These are phyloP conservation scores for Aplocera efformata DNA, from an alignment of 2,888 invertebrate genomes.

Conservation along the genomic window DNA sequence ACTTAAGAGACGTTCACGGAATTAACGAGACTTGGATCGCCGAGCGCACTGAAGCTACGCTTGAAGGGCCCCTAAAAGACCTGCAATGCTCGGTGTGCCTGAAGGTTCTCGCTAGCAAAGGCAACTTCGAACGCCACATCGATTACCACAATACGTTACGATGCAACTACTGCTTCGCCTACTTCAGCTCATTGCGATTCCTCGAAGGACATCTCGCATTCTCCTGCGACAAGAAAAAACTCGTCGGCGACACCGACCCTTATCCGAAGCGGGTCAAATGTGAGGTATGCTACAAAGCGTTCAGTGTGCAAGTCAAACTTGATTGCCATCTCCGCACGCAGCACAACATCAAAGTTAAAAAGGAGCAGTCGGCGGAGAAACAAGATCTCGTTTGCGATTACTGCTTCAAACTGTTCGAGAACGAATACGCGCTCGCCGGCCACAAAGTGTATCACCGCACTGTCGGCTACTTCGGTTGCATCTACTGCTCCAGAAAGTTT, in stretches of 20 bases:
- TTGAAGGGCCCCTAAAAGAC: conserved; percentile 61
- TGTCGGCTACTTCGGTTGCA: conserved; percentile 68
- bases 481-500: conserved; percentile 75
- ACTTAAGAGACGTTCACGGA: conserved; percentile 61
- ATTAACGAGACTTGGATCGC: conserved; percentile 71
- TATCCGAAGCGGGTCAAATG: conserved; percentile 68
- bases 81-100: conserved; percentile 72
- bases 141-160: conserved; percentile 73
- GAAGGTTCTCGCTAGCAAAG: conserved; percentile 68
- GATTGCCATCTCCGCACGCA: conserved; percentile 70
- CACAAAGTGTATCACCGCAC: conserved; percentile 73
- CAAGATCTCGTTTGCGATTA: conserved; percentile 68
- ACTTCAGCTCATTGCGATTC: conserved; percentile 65
- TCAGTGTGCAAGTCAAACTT: conserved; percentile 71
- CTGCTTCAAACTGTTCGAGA: conserved; percentile 71
- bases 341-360: conserved; percentile 52
- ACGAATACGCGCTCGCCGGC: conserved; percentile 57
- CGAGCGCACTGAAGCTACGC: conserved; percentile 47
- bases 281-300: conserved; percentile 70
- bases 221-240: conserved; percentile 65
- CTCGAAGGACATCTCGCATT: conserved; percentile 71
- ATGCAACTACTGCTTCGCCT: conserved; percentile 75
- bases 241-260: conserved; percentile 66
- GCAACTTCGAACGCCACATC: conserved; percentile 72
- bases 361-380: conserved; percentile 47